phyloP scores from a whole-genome alignment of 2,113 vertebrate species.

The Hiodon tergisus region DNA sequence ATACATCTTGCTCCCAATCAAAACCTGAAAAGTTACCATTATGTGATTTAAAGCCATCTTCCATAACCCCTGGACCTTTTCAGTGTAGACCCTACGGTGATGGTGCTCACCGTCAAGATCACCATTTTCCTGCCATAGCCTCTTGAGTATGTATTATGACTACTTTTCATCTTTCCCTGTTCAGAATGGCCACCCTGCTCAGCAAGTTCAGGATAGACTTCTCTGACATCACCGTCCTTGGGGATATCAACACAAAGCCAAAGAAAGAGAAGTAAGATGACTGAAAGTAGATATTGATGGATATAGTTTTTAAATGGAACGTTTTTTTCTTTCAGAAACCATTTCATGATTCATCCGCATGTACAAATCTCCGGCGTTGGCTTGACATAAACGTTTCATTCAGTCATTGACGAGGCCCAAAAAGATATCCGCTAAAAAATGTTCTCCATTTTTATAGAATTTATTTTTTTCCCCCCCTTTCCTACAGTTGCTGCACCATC shows the following conservation, averaged over 20 bases:
- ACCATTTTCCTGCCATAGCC: too few species aligned
- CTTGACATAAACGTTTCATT: background rate
- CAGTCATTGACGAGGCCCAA: too few species aligned
- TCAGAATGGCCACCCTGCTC: slow-evolving; percentile 93
- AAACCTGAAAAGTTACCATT: too few species aligned
- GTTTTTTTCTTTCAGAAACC: background rate
- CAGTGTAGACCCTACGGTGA: too few species aligned
- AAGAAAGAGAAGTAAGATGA: slow-evolving; percentile 88
- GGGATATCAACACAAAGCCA: slow-evolving; percentile 96
- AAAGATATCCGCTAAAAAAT: too few species aligned
- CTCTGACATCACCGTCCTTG: slow-evolving; percentile 92
- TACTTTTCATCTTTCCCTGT: slow-evolving; percentile 26
- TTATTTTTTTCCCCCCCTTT: background rate
- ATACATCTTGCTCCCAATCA: too few species aligned
- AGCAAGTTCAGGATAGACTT: slow-evolving; percentile 99
- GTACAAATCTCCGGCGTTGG: background rate
- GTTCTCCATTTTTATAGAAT: too few species aligned
- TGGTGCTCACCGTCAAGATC: too few species aligned
- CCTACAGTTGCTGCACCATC: background rate
- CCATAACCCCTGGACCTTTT: too few species aligned
- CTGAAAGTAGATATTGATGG: background rate
- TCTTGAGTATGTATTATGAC: background rate
- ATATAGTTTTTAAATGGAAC: background rate
- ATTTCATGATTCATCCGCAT: background rate
- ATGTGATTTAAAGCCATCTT: too few species aligned